Conservation (phyloP, 2,888 invertebrate species). For the Protonemura montana region DNA sequence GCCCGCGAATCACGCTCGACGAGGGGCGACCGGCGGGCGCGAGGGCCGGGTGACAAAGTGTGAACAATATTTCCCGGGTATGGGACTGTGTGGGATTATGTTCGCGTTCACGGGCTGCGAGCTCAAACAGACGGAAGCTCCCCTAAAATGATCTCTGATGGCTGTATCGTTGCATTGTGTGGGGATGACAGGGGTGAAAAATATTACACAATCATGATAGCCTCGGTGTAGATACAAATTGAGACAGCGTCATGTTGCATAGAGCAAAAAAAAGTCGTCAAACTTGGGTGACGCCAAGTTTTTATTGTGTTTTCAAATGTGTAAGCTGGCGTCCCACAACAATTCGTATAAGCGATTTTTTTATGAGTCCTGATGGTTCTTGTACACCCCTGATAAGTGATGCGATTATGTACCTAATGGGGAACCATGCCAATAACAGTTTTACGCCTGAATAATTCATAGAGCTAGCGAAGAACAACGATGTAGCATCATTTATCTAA, state of each 20-base stretch:
- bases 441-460: background rate
- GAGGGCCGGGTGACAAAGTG: background rate
- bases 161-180: constrained; percentile 2
- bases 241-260: background rate
- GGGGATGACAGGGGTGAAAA: constrained; percentile 24
- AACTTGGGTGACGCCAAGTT: background rate
- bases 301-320: background rate
- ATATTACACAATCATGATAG: constrained; percentile 15
- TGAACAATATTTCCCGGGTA: background rate
- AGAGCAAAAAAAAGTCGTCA: background rate
- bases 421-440: background rate
- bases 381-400: background rate
- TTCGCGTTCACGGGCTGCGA: constrained; percentile 42
- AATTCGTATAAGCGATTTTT: constrained; percentile 12
- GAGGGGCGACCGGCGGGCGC: background rate
- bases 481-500: background rate
- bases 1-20: background rate
- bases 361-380: background rate
- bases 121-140: constrained; percentile 43
- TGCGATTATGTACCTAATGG: background rate
- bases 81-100: constrained; percentile 24
- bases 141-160: constrained; percentile 42
- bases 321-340: background rate
- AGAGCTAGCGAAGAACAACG: background rate
- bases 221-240: background rate